Evolutionary conservation across 1,140 invertebrate species (phyloP).

Genomic region (Drosophila littoralis): DNA sequence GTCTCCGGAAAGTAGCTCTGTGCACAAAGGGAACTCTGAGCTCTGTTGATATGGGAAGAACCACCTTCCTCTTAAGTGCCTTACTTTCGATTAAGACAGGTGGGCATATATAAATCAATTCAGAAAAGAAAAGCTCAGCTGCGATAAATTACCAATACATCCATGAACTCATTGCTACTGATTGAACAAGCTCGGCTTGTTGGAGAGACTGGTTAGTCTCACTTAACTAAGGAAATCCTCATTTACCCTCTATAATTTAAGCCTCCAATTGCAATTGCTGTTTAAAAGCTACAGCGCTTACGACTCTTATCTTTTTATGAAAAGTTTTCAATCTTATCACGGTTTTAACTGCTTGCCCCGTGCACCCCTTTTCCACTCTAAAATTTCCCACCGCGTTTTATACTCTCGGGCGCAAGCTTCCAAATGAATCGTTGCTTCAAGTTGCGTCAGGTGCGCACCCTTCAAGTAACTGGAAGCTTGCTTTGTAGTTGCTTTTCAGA

Average conservation of each 20-base stretch:
- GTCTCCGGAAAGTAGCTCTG: too few species aligned
- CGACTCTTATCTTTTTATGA: not conserved
- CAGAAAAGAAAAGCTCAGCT: too few species aligned
- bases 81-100: too few species aligned
- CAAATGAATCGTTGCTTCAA: conserved; percentile 9
- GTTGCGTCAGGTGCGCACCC: conserved; percentile 31
- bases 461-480: not conserved
- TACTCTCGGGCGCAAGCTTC: not conserved
- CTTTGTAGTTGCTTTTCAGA: conserved; percentile 20
- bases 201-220: not conserved
- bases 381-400: not conserved
- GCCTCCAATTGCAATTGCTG: not conserved
- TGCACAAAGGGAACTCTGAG: too few species aligned
- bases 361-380: too few species aligned
- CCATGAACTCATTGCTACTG: too few species aligned
- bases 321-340: not conserved
- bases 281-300: not conserved
- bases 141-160: too few species aligned
- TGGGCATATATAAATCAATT: too few species aligned
- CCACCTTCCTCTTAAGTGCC: too few species aligned
- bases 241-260: not conserved
- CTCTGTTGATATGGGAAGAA: too few species aligned
- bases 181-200: too few species aligned
- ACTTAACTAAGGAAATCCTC: not conserved
- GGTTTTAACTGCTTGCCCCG: not conserved